Evolutionary conservation across 92 coral and sea anemone genomes (phyloP), one percentile per base, ranked within the genome.

Genomic region (Parazoanthus atlanticus): DNA sequence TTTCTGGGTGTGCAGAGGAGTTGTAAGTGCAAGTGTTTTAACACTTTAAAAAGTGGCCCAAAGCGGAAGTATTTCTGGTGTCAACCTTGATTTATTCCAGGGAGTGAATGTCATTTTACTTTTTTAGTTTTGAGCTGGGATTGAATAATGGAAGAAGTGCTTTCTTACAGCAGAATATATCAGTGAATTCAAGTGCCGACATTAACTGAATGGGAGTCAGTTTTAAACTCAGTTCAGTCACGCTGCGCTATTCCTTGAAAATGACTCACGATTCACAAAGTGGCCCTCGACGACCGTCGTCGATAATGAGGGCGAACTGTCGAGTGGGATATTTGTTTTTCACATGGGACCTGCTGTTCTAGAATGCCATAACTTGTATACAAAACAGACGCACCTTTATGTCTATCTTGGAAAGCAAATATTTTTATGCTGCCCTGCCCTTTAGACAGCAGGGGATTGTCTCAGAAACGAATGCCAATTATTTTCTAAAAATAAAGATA

Each of bases 81-180:
- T 75, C 30, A 75, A 9, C 26, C 46, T 38, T 74, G 78, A 74
- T 74, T 74, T 23, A 36, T 75, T 75, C 29, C 79, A 75, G 79
- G 79, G 36, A 75, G 43, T 75, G 49, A 36, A 6, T 75, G 49
- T 36, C 49, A 5, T 75, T n/a, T 11, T 3, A n/a, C 0, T 1
- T 36, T 33, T 75, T 75, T 34, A 41, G 32, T 41, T 74, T 74
- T 8, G 78, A 33, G 67, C 69, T 61, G 26, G 28, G 69, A 61
- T 23, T 25, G 69, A 61, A 25, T 61, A 61, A 25, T 23, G 8
- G 21, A 61, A 61, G 69, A 61, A 61, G 69, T 61, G 69, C 21
- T 25, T 61, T 6, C 17, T 5, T 6, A 25, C 26, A 61, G n/a
- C 8, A 61, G 28, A 61, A 61, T 21, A 61, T 61, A 61, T 61